phyloP scores from a whole-genome alignment of 2,797 vertebrate species.

The Hozukius guyotensis region DNA sequence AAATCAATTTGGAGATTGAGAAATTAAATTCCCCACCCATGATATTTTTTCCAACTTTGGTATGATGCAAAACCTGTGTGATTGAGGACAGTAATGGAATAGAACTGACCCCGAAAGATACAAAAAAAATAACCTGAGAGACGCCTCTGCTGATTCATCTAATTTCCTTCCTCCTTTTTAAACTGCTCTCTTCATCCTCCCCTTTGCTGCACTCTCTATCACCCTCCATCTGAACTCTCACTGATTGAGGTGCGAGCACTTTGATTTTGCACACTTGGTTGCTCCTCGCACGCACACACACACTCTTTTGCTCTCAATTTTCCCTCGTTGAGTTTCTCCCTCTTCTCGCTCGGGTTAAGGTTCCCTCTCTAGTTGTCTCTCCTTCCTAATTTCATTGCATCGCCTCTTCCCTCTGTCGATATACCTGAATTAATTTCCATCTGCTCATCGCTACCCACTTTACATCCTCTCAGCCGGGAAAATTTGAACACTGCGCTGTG shows the following conservation, averaged over 20 bases:
- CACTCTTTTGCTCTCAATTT: constrained; percentile 18
- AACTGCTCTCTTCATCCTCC: constrained; percentile 42
- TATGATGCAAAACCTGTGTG: constrained; percentile 33
- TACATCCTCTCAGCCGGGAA: not conserved
- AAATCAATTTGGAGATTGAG: constrained; percentile 71
- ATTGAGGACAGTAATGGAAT: constrained; percentile 54
- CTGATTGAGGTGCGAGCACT: constrained; percentile 72
- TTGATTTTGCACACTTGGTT: constrained; percentile 54
- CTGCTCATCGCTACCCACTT: constrained; percentile 29
- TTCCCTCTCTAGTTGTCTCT: constrained; percentile 40
- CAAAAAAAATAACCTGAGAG: constrained; percentile 49
- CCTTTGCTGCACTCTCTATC: constrained; percentile 45
- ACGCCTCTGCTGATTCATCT: constrained; percentile 42
- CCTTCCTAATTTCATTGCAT: constrained; percentile 36
- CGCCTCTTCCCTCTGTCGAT: not conserved
- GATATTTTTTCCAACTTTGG: constrained; percentile 1
- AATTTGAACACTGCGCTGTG: constrained; percentile 4
- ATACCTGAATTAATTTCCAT: constrained; percentile 45
- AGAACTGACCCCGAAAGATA: constrained; percentile 57
- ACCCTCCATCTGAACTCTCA: constrained; percentile 66
- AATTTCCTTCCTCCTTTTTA: constrained; percentile 45
- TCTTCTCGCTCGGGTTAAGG: constrained; percentile 19
- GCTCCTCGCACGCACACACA: constrained; percentile 9
- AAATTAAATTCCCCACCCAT: constrained; percentile 50
- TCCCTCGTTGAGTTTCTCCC: constrained; percentile 16